Conservation (phyloP, 2,888 invertebrate genomes). For the Plebejus anna region DNA sequence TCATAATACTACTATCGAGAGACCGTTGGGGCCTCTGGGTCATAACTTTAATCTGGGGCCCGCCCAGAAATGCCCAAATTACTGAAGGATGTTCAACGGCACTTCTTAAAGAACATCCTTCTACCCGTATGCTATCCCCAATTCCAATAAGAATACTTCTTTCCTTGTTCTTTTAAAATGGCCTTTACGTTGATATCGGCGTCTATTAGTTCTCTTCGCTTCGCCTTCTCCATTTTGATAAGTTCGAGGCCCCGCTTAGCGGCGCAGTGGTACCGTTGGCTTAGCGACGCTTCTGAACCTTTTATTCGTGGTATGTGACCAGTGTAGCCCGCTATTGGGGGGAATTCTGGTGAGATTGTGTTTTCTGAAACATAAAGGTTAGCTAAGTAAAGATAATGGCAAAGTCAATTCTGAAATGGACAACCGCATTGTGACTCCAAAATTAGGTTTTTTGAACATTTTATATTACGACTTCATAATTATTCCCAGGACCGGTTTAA, state of each 20-base stretch:
- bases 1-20: background rate
- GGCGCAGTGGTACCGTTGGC: constrained; percentile 83
- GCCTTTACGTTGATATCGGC: constrained; percentile 61
- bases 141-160: constrained; percentile 71
- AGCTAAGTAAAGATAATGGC: background rate
- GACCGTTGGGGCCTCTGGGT: background rate
- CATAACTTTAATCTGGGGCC: background rate
- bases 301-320: constrained; percentile 85
- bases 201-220: constrained; percentile 62
- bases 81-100: constrained; percentile 70
- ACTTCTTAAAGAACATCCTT: constrained; percentile 75
- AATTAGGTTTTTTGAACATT: background rate
- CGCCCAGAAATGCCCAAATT: background rate
- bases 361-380: constrained; percentile 68
- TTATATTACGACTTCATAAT: background rate
- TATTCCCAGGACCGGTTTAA: background rate
- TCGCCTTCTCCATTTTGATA: constrained; percentile 78
- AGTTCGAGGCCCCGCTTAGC: constrained; percentile 82
- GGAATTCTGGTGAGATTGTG: constrained; percentile 83
- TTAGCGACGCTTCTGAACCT: constrained; percentile 83
- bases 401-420: background rate
- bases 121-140: constrained; percentile 80
- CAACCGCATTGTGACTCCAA: background rate
- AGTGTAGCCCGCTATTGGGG: constrained; percentile 86
- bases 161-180: constrained; percentile 64